Conservation (phyloP, 2,797 vertebrate species). For the Onychomys torridus region DNA sequence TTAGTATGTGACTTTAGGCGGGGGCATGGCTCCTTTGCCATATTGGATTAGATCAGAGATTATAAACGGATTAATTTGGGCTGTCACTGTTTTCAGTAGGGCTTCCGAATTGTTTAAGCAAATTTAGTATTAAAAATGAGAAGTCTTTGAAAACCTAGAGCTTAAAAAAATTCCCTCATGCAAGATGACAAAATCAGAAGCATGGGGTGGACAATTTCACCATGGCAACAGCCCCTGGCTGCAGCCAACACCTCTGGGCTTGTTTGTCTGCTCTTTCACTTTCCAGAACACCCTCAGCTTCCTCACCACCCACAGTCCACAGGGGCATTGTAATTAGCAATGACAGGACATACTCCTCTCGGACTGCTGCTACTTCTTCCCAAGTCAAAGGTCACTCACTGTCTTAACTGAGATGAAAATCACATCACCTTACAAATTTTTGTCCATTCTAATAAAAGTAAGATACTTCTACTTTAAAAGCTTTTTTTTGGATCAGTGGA, state of each 20-base stretch:
- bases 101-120: background rate
- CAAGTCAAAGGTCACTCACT: background rate
- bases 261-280: background rate
- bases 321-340: background rate
- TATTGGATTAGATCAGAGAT: background rate
- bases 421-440: background rate
- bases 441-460: background rate
- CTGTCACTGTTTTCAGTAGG: background rate
- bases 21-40: background rate
- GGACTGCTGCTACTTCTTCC: background rate
- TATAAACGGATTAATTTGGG: background rate
- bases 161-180: background rate
- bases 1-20: background rate
- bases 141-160: background rate
- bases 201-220: background rate
- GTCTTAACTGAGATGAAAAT: background rate
- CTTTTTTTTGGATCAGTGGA: background rate
- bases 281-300: background rate
- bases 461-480: background rate
- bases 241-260: background rate
- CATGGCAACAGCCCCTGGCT: background rate
- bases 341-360: background rate
- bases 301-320: background rate
- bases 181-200: conserved; percentile 20
- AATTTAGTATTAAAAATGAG: conserved; percentile 1